Conservation (phyloP, 2,113 vertebrate species). For the Neolamprologus tretocephalus region DNA sequence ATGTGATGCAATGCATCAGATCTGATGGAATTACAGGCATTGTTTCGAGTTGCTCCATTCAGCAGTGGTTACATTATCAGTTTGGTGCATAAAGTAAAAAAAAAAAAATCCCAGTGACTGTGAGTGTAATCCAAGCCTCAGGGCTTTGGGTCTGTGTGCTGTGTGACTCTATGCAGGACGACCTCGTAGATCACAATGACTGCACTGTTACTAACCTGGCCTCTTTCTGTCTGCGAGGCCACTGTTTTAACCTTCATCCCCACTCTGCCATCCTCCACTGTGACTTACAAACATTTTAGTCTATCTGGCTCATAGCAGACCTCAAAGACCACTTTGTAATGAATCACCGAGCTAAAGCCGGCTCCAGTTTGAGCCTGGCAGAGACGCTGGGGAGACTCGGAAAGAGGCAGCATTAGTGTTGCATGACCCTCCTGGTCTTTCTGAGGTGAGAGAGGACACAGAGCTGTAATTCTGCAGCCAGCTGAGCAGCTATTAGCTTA, state of each 20-base stretch:
- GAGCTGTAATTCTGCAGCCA: not conserved
- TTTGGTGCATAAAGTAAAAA: not conserved
- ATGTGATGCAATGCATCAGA: not conserved
- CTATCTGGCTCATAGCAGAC: not conserved
- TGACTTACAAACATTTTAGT: constrained; percentile 27
- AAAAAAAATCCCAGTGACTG: not conserved
- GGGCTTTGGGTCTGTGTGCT: not conserved
- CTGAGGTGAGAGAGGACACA: not conserved
- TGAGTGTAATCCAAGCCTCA: not conserved
- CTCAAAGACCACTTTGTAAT: not conserved
- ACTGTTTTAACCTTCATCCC: not conserved
- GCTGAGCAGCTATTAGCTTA: not conserved
- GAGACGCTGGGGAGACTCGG: not conserved
- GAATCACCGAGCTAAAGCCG: not conserved
- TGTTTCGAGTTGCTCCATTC: not conserved
- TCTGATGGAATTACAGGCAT: not conserved
- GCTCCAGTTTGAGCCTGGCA: not conserved
- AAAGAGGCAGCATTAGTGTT: not conserved
- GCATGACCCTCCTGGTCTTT: not conserved
- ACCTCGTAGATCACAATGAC: constrained; percentile 13
- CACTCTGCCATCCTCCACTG: not conserved
- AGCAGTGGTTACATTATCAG: not conserved
- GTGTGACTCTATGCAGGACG: not conserved
- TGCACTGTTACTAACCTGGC: not conserved
- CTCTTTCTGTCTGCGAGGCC: not conserved